These are phyloP conservation scores for Tinamus guttatus DNA, from an alignment of 2,113 vertebrate genomes.

Conservation along the genomic window DNA sequence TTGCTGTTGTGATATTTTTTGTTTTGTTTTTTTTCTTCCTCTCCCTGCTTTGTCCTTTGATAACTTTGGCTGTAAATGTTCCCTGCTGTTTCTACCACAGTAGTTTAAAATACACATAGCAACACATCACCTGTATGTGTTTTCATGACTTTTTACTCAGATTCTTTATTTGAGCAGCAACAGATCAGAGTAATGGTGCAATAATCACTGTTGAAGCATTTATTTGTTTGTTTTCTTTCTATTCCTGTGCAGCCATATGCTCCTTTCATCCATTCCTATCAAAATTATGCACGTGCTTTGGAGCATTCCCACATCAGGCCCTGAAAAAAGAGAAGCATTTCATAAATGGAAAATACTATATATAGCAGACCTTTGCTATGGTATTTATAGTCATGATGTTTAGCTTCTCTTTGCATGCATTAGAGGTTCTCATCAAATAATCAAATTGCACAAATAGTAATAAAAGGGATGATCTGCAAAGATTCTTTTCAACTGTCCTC, in stretches of 20 bases:
- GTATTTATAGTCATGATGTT: neutral
- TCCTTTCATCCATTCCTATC: neutral
- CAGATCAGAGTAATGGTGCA: slow-evolving; percentile 38
- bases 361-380: neutral
- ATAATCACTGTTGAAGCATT: neutral
- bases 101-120: neutral
- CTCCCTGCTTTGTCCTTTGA: neutral
- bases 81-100: slow-evolving; percentile 30
- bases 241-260: neutral
- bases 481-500: neutral
- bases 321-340: neutral
- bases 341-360: neutral
- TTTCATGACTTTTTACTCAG: slow-evolving; percentile 10
- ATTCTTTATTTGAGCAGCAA: neutral
- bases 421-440: neutral
- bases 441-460: neutral
- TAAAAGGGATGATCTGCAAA: neutral
- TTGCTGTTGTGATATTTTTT: neutral
- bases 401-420: neutral
- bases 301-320: neutral
- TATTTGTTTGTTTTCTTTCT: slow-evolving; percentile 51
- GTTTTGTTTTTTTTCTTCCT: no score
- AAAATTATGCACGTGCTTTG: slow-evolving; percentile 4
- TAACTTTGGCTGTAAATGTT: neutral
- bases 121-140: neutral